Percentiles rank a stretch among this genome's conserved stretches.
phyloP scores from a whole-genome alignment of 2,113 vertebrate genomes.

The Microcebus murinus region DNA sequence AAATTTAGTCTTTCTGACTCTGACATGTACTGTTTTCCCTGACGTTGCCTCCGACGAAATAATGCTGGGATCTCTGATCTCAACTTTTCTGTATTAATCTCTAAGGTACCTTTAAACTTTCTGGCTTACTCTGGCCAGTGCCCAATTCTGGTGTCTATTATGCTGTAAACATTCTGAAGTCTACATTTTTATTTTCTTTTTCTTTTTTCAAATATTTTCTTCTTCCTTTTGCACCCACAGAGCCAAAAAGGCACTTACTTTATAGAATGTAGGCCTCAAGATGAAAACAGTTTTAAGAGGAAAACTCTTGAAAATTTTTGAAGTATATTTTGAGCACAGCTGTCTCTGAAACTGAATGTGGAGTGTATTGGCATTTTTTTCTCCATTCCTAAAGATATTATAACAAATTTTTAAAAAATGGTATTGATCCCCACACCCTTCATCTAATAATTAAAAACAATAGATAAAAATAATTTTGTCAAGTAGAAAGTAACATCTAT shows the following conservation, averaged over 20 bases:
- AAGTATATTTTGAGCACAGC: constrained; percentile 7
- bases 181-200: background rate
- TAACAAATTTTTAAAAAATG: background rate
- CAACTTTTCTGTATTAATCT: constrained; percentile 28
- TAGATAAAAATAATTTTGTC: background rate
- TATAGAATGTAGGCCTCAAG: background rate
- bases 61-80: background rate
- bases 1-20: background rate
- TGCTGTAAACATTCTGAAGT: constrained; percentile 9
- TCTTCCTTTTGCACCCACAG: background rate
- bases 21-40: background rate
- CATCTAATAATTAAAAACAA: background rate
- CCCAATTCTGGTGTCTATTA: constrained; percentile 28
- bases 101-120: constrained; percentile 6
- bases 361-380: background rate
- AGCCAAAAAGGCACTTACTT: background rate
- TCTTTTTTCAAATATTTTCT: background rate
- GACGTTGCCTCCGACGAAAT: background rate
- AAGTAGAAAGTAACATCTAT: background rate
- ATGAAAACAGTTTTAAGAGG: constrained; percentile 19
- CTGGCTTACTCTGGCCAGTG: background rate
- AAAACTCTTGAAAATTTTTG: constrained; percentile 3
- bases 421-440: background rate
- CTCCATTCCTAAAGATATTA: background rate
- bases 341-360: background rate